Evolutionary conservation across 2,113 vertebrate genomes (phyloP).

Genomic region (Brachyhypopomus occidentalis): DNA sequence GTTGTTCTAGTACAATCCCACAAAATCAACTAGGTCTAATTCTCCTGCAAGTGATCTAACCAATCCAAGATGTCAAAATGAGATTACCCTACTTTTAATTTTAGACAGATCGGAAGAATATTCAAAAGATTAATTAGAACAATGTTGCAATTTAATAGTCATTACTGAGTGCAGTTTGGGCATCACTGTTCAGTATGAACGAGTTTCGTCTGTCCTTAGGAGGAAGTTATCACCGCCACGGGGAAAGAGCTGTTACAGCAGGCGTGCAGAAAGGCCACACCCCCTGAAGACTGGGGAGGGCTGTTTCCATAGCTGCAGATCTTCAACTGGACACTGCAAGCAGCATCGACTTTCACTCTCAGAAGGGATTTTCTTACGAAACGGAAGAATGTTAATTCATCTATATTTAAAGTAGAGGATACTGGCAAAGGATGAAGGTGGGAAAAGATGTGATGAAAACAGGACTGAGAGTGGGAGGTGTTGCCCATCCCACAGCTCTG

Average conservation of each 20-base stretch:
- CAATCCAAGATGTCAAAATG: too few species aligned
- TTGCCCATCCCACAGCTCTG: neutral
- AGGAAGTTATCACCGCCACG: slow-evolving; percentile 47
- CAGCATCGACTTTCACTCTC: neutral
- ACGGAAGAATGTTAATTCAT: neutral
- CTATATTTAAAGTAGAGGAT: neutral
- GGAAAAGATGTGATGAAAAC: too few species aligned
- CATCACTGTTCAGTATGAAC: neutral
- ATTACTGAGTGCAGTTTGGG: neutral
- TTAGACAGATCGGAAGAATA: too few species aligned
- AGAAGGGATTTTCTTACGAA: neutral
- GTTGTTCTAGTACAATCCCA: too few species aligned
- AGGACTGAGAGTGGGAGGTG: too few species aligned
- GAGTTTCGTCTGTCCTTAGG: slow-evolving; percentile 14
- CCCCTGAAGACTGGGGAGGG: slow-evolving; percentile 40
- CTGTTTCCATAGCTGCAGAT: slow-evolving; percentile 25
- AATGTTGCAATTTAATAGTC: too few species aligned
- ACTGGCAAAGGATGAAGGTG: too few species aligned
- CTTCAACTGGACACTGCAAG: neutral
- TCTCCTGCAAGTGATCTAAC: too few species aligned
- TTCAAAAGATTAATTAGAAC: too few species aligned
- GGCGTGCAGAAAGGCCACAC: slow-evolving; percentile 6
- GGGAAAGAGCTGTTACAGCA: slow-evolving; percentile 45
- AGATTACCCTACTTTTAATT: too few species aligned
- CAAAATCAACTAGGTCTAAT: too few species aligned